Conservation (phyloP, 2,113 vertebrate species). For the Syngnathoides biaculeatus region DNA sequence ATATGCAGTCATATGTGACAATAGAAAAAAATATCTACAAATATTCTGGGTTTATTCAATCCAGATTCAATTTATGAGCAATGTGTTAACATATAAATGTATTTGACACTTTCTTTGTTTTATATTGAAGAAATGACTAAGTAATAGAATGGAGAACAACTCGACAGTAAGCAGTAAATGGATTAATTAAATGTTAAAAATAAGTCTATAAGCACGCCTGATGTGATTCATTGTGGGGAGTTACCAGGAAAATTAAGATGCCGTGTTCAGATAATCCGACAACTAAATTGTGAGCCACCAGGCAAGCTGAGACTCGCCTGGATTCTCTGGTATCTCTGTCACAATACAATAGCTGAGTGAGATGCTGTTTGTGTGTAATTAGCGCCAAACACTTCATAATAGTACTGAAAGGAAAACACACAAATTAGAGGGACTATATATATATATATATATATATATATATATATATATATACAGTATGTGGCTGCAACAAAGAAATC, state of each 20-base stretch:
- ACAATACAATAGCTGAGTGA: conserved; percentile 20
- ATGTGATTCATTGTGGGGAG: neutral
- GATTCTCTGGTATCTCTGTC: conserved; percentile 44
- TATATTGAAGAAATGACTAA: neutral
- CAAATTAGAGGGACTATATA: neutral
- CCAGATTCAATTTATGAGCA: no score
- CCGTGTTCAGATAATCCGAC: conserved; percentile 14
- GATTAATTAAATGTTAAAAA: neutral
- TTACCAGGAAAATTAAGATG: neutral
- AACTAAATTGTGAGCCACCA: neutral
- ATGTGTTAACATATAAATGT: no score
- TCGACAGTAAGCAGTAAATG: neutral
- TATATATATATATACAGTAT: no score
- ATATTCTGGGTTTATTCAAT: no score
- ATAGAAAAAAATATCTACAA: no score
- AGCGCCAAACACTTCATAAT: neutral
- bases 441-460: no score
- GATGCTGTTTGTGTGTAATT: conserved; percentile 15
- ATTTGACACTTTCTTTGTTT: no score
- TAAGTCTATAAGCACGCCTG: neutral
- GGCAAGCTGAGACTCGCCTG: conserved; percentile 47
- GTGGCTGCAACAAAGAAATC: neutral
- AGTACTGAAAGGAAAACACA: neutral
- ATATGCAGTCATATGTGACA: no score
- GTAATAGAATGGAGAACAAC: neutral